These are phyloP conservation scores for Helobdella robusta DNA, from an alignment of 2,888 invertebrate species.

Conservation along the genomic window DNA sequence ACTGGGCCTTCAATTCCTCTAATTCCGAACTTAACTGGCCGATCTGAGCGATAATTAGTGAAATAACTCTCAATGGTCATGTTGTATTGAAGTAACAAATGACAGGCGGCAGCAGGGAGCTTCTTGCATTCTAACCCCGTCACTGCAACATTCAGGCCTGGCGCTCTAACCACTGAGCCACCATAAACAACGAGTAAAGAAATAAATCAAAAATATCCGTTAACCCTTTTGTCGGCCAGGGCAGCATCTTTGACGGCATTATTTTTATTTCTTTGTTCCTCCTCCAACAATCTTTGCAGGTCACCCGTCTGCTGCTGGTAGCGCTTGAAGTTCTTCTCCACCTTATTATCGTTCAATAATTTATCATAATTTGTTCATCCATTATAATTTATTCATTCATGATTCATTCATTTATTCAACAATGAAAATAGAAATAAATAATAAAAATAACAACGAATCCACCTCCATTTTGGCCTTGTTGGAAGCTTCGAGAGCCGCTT, in stretches of 20 bases:
- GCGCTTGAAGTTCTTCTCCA: slow-evolving; percentile 97
- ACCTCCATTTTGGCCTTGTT: slow-evolving; percentile 94
- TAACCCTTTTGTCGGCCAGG: slow-evolving; percentile 91
- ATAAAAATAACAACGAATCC: too few species aligned
- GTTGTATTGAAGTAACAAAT: too few species aligned
- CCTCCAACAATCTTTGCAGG: slow-evolving; percentile 86
- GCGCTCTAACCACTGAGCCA: too few species aligned
- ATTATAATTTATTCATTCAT: neutral
- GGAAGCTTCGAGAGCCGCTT: slow-evolving; percentile 95
- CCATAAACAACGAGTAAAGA: too few species aligned
- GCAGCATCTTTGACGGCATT: slow-evolving; percentile 95
- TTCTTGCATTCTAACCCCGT: too few species aligned
- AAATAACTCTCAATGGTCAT: too few species aligned
- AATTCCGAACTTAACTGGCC: slow-evolving; percentile 90
- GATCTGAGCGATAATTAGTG: slow-evolving; percentile 12
- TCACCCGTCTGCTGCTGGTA: slow-evolving; percentile 62
- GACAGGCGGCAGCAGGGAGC: too few species aligned
- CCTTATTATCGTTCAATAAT: too few species aligned
- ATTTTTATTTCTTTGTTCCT: slow-evolving; percentile 69
- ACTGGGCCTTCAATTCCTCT: slow-evolving; percentile 89
- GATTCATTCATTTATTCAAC: neutral
- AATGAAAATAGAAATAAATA: too few species aligned
- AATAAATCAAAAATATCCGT: too few species aligned
- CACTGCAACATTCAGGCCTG: too few species aligned
- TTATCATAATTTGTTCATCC: too few species aligned